Base-by-base conservation (phyloP, 2,888 invertebrate species). In the Prenolepis imparis region DNA sequence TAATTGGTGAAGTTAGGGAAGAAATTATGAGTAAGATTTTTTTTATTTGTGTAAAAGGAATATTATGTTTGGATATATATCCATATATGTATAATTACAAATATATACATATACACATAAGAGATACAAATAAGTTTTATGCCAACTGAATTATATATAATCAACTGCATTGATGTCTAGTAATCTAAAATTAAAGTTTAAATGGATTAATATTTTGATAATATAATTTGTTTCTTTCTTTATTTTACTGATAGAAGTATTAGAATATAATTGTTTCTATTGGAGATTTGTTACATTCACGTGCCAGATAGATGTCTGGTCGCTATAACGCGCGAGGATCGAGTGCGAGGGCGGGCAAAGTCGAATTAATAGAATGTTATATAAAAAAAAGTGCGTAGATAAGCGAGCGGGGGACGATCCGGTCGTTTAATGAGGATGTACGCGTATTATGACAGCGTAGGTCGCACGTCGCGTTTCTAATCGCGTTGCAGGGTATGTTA, bases 341-440 rank as follows among this genome's bases (percentile, higher is more conserved):
- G 18, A 52, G 48, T 8, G 57, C 80, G 66, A 81, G 86, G 86
- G 78, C 82, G 74, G 68, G 74, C 91, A 92, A 92, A 92, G 91
- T 92, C 92, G 89, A 93, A 93, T 93, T 93, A 92, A 93, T 92
- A 91, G 90, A 92, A 91, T 90, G 88, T 88, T 84, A 90, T 91
- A 90, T 87, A 91, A 90, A 89, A 90, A 88, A 86, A 82, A 83
- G 82, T 44, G 85, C 84, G 85, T 78, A 80, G 87, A 86, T 87
- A 84, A 89, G 70, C 78, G 85, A 85, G 83, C 86, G 83, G 86
- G 89, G 89, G 87, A 81, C 81, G 84, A 84, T 86, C 85, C 87
- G 90, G 84, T 59, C 82, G 88, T 90, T 91, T 94, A 94, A 94
- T 94, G 94, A 94, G 94, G 94, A 94, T 94, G 94, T 94, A 92